Conservation (phyloP, 37 sponge, comb jelly and placozoan genomes). For the Ephydatia muelleri region DNA sequence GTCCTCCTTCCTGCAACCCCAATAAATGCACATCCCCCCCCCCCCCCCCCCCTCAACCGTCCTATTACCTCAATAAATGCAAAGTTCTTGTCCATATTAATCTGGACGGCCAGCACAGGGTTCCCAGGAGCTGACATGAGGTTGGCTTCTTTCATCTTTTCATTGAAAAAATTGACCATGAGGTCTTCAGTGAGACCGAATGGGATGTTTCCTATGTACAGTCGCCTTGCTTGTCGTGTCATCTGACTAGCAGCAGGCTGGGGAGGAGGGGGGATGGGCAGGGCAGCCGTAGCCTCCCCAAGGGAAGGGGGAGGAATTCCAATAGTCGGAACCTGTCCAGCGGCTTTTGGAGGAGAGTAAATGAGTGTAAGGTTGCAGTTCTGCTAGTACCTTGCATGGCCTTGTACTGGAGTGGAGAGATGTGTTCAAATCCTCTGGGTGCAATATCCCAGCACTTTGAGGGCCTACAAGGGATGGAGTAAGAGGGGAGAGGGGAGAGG, state of each 20-base stretch:
- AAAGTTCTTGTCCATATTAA: constrained; percentile 99
- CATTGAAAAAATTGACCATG: constrained; percentile 94
- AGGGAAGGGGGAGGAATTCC: constrained; percentile 88
- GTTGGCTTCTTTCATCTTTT: constrained; percentile 82
- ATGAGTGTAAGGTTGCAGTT: background rate
- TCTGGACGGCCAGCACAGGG: constrained; percentile 95
- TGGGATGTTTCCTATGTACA: constrained; percentile 99
- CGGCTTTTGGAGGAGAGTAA: constrained; percentile 58
- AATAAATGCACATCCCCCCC: too few relatives aligned
- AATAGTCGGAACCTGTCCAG: constrained; percentile 93
- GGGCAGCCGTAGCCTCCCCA: constrained; percentile 77
- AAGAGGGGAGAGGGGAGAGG: background rate
- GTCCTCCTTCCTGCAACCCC: background rate
- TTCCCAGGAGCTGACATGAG: constrained; percentile 88
- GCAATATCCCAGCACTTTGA: constrained; percentile 95
- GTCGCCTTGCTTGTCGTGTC: constrained; percentile 94
- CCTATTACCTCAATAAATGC: constrained; percentile 92
- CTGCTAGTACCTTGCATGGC: constrained; percentile 89
- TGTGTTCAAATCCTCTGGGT: constrained; percentile 97
- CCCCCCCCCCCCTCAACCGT: too few relatives aligned
- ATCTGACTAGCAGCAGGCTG: constrained; percentile 96
- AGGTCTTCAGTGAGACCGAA: constrained; percentile 97
- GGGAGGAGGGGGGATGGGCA: constrained; percentile 90
- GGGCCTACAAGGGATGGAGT: constrained; percentile 22
- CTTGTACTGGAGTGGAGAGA: constrained; percentile 98